These are phyloP conservation scores for Pitta sordida DNA, from an alignment of 2,113 vertebrate species.

Conservation along the genomic window DNA sequence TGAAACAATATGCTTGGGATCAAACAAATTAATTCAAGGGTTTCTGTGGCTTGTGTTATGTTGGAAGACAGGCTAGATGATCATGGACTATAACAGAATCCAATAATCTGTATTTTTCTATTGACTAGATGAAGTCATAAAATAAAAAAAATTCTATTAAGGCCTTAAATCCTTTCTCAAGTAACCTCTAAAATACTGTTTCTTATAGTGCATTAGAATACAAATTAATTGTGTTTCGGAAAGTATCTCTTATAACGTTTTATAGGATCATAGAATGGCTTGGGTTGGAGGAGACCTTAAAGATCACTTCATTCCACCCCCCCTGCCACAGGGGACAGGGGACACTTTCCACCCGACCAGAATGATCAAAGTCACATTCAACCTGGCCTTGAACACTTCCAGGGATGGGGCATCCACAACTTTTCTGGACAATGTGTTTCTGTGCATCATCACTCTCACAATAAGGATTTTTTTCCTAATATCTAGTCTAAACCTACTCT, in stretches of 20 bases:
- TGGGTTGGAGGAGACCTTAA: neutral
- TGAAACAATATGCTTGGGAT: neutral
- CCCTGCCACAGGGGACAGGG: neutral
- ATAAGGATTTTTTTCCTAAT: neutral
- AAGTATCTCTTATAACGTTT: neutral
- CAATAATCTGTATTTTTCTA: neutral
- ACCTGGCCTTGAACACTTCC: neutral
- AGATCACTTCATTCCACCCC: neutral
- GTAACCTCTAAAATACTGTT: neutral
- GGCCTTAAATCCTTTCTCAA: neutral
- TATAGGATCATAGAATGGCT: neutral
- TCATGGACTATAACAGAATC: neutral
- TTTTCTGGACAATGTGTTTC: neutral
- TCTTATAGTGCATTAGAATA: neutral
- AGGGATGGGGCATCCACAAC: neutral
- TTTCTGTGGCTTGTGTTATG: neutral
- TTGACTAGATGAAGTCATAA: neutral
- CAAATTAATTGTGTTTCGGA: neutral
- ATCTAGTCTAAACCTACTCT: neutral
- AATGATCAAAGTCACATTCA: neutral
- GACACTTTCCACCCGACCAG: too few species aligned
- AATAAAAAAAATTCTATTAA: neutral
- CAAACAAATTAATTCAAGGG: neutral
- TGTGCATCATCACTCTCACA: neutral
- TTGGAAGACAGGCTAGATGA: neutral